phyloP scores from a whole-genome alignment of 2,797 vertebrate genomes.

The Gymnocypris eckloni region DNA sequence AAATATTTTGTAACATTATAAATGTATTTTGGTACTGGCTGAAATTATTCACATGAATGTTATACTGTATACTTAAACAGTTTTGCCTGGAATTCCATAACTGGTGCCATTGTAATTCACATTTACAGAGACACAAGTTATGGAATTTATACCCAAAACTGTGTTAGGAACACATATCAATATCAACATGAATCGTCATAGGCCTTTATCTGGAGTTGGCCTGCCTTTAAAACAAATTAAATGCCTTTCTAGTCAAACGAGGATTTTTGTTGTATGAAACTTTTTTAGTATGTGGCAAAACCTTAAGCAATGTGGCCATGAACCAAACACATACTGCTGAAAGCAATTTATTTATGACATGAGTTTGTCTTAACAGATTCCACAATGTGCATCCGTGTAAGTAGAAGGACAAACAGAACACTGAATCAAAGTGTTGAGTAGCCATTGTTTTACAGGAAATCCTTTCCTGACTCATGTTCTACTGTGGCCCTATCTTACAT shows the following conservation, averaged over 20 bases:
- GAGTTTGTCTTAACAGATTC: slow-evolving; percentile 5
- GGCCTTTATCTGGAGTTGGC: neutral
- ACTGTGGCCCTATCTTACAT: neutral
- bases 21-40: neutral
- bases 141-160: neutral
- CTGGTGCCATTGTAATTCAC: neutral
- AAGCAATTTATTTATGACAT: slow-evolving; percentile 23
- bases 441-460: slow-evolving; percentile 32
- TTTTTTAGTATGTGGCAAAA: slow-evolving; percentile 15
- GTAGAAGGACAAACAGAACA: neutral
- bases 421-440: slow-evolving; percentile 2
- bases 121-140: neutral
- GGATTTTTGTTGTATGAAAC: neutral
- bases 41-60: neutral
- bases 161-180: neutral
- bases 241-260: neutral
- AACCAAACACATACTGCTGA: slow-evolving; percentile 23
- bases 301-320: slow-evolving; percentile 1
- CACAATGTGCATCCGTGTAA: neutral
- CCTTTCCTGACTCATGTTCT: slow-evolving; percentile 7
- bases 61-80: neutral
- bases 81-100: neutral
- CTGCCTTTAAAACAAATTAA: neutral
- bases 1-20: neutral
- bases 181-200: neutral